A percentile compares a stretch with the other conserved stretches of the same genome.
phyloP scores from a whole-genome alignment of 35 echinoderm and acorn worm genomes.

The Heliocidaris erythrogramma region DNA sequence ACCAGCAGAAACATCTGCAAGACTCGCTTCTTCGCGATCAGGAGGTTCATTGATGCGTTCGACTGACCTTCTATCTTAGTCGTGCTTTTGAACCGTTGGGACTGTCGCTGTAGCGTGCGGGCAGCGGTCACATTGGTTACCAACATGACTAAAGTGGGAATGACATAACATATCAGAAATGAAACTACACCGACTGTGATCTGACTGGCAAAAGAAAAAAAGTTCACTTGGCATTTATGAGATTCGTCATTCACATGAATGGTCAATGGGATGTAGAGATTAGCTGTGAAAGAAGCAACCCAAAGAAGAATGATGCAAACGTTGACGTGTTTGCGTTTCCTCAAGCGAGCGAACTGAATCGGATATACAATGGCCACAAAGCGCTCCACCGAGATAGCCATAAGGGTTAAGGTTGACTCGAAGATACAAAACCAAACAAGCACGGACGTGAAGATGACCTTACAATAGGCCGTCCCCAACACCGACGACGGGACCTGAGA shows the following conservation, averaged over 20 bases:
- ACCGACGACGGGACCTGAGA: background rate
- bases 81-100: background rate
- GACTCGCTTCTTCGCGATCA: constrained; percentile 41
- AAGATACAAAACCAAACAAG: constrained; percentile 68
- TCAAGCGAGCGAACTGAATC: background rate
- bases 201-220: background rate
- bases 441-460: constrained; percentile 37
- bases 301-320: background rate
- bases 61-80: background rate
- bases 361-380: constrained; percentile 68
- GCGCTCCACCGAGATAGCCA: constrained; percentile 59
- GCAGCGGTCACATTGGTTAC: background rate
- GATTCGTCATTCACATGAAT: background rate
- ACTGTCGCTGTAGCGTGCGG: background rate
- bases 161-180: background rate
- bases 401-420: constrained; percentile 59
- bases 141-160: background rate
- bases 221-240: background rate
- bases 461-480: constrained; percentile 62
- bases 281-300: background rate
- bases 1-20: constrained; percentile 64
- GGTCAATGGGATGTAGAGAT: background rate
- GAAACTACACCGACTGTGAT: background rate
- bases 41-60: background rate
- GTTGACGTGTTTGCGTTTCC: background rate